Evolutionary conservation across 2,888 invertebrate species (phyloP), one percentile per base, ranked within the genome.

Genomic region (Drosophila leonis): DNA sequence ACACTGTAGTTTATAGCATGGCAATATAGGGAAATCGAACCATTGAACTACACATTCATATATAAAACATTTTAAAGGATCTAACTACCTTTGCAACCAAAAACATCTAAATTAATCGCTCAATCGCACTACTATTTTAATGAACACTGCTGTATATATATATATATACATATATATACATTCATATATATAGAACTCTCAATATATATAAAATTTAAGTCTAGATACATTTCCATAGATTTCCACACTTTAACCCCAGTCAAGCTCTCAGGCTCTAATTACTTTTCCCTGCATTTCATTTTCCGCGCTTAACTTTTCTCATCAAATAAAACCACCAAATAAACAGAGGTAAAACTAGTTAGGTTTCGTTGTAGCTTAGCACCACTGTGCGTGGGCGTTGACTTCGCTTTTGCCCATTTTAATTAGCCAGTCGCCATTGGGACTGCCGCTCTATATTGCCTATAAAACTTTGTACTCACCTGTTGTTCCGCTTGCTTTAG

Each of bases 401-500:
- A 29, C 5, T 37, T 24, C 27, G 7, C 8, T 24, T 15, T n/a
- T 35, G n/a, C 4, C 12, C n/a, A 29, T 24, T 51, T 65, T 66
- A 51, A 65, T 65, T 51, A 66, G 27, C 20, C 51, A 35, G 13
- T 10, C 13, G 10, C 33, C 18, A 10, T 7, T n/a, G 18, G 27
- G 48, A 39, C 27, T 35, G 24, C 35, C 18, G 8, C 2, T 27
- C 12, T 52, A 10, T 18, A 48, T 48, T 67, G 35, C 4, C 31
- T 18, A 42, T 42, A 31, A 49, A 48, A n/a, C 13, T 13, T 20
- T 18, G 18, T 8, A 29, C n/a, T 41, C 52, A 35, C 60, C 35
- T 42, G 29, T 41, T 56, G 56, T 57, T 56, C 56, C 31, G 31
- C 9, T 31, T 41, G 56, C 3, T 18, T 55, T 29, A 86, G 88